Conservation (phyloP, 30 jellyfish, hydroid and myxozoan species). For the Turritopsis rubra region DNA sequence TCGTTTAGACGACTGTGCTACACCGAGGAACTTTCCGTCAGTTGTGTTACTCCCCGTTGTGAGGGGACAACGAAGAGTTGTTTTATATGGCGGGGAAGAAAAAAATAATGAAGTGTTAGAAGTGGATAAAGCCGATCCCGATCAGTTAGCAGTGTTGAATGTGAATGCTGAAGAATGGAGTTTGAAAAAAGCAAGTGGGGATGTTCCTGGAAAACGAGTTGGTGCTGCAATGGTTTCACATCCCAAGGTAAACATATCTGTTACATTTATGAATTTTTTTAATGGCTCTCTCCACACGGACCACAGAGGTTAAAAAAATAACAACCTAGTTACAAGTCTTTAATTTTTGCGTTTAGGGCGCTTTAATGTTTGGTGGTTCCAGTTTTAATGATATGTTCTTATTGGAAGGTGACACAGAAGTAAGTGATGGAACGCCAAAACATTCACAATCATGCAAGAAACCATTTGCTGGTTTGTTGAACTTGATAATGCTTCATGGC, state of each 20-base stretch:
- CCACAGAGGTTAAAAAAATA: background rate
- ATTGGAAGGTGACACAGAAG: slow-evolving; percentile 43
- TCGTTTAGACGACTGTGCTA: slow-evolving; percentile 25
- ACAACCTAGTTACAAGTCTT: too few relatives aligned
- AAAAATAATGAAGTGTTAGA: slow-evolving; percentile 26
- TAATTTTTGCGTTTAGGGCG: background rate
- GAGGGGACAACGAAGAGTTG: slow-evolving; percentile 24
- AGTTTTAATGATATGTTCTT: slow-evolving; percentile 23
- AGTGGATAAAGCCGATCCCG: slow-evolving; percentile 23
- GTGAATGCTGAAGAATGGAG: slow-evolving; percentile 7
- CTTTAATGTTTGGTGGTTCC: slow-evolving; percentile 5
- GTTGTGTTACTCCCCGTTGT: slow-evolving; percentile 42
- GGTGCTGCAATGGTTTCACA: slow-evolving; percentile 8
- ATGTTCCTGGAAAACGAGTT: slow-evolving; percentile 10
- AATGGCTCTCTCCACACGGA: too few relatives aligned
- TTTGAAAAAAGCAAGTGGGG: slow-evolving; percentile 1
- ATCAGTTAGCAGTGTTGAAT: background rate
- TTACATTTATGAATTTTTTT: background rate
- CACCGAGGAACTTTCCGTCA: slow-evolving; percentile 36
- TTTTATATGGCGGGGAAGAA: slow-evolving; percentile 55
- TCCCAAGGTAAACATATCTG: background rate
- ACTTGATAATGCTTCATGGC: slow-evolving; percentile 45
- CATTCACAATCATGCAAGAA: slow-evolving; percentile 28
- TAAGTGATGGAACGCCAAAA: slow-evolving; percentile 31
- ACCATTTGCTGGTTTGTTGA: slow-evolving; percentile 16